Evolutionary conservation across 2,797 vertebrate genomes (phyloP).

Genomic region (Urophycis tenuis): DNA sequence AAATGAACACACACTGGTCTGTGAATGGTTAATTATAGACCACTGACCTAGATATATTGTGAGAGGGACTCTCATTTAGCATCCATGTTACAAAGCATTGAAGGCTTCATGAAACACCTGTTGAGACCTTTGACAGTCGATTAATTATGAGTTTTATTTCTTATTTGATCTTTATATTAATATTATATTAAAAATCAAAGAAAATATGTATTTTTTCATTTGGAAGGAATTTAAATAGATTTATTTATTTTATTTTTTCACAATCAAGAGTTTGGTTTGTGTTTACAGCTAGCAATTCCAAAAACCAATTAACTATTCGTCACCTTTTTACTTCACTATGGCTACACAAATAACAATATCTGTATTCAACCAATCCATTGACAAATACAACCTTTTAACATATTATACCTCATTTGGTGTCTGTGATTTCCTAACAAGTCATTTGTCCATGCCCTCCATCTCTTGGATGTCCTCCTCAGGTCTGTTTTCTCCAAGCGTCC

Average conservation of each 20-base stretch:
- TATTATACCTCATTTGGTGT: not conserved
- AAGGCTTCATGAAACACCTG: not conserved
- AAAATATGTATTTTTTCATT: not conserved
- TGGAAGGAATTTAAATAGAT: not conserved
- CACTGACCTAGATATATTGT: constrained; percentile 44
- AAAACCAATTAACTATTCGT: not conserved
- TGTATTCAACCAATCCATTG: not conserved
- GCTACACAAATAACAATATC: not conserved
- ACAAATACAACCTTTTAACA: not conserved
- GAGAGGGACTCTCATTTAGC: constrained; percentile 8
- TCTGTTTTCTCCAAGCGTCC: constrained; percentile 72
- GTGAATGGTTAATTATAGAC: constrained; percentile 50
- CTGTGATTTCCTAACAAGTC: not conserved
- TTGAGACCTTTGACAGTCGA: not conserved
- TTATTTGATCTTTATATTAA: not conserved
- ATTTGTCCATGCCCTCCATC: not conserved
- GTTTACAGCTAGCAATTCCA: not conserved
- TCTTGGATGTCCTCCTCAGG: constrained; percentile 54
- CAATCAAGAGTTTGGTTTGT: not conserved
- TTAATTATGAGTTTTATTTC: constrained; percentile 12
- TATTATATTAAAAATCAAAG: too few relatives aligned
- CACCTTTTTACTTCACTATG: not conserved
- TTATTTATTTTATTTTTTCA: not conserved
- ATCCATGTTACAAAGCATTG: not conserved
- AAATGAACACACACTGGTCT: constrained; percentile 33